Evolutionary conservation across 2,113 vertebrate species (phyloP), one percentile per base, ranked within the genome.

Genomic region (Struthio camelus): DNA sequence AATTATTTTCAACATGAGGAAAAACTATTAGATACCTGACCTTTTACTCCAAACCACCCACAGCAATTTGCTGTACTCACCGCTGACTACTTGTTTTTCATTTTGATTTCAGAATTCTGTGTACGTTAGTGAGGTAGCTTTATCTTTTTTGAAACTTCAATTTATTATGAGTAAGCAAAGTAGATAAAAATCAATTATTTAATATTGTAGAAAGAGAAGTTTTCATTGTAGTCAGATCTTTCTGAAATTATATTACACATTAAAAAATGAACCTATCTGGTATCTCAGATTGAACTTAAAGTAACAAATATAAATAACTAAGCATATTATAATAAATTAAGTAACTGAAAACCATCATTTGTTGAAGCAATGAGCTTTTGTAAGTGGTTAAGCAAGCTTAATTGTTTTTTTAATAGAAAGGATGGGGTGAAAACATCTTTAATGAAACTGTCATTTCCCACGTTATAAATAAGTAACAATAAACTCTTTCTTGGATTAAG

Each of bases 401-500:
- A 0, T 3, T 23, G 72, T 80, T 54, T 71, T 81, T 81, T 9
- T 46, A 20, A 51, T 65, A 20, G 46, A 84, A 85, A 78, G 65
- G 86, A 94, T 78, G 16, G 28, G 7, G 30, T 62, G 51, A 95
- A 95, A 91, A 64, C 77, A 88, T 3, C 17, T 67, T 90, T 79
- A 91, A 85, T 27, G 80, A 90, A 77, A 70, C 85, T 88, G 77
- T 58, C 44, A 86, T 58, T 80, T 83, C 54, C 51, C 36, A 50
- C 46, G 90, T 87, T 73, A 83, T 94, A 7, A 7, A 70, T 89
- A 48, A 91, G 75, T 36, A 71, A 81, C 53, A 25, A 71, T 13
- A 90, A 93, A 85, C 10, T 4, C 65, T 87, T 96, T 84, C 73
- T 65, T 84, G 72, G 84, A 72, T 87, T 65, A 94, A 90, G 71